Base-by-base conservation (phyloP, 2,797 vertebrate species). In the Lophotriccus pileatus region DNA sequence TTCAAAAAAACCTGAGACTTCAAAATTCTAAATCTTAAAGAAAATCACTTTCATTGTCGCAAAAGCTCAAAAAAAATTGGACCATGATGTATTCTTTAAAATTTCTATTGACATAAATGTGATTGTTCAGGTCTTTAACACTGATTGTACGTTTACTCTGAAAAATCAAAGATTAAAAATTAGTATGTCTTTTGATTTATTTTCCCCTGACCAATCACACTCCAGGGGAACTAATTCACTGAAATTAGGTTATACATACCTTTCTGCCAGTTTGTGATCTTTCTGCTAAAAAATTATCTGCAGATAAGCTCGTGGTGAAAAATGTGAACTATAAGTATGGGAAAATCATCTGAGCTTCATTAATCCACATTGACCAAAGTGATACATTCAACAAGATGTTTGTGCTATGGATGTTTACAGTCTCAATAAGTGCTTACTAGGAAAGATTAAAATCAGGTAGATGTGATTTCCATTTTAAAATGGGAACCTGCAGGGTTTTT, bases 161-260 rank as follows among this genome's bases (percentile, higher is more conserved):
- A 88, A 93, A 89, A 91, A 92, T 49, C 22, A 78, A 68, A 68
- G 17, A 80, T 60, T 73, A 68, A 85, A 90, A 78, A 88, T n/a
- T 8, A 34, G 13, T 47, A 60, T 20, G 36, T 2, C 1, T 14
- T 55, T 89, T 49, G 30, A 53, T 63, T 86, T 69, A 12, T 87
- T 82, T 77, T 77, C 16, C 12, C 39, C 17, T 76, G 39, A 84
- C 22, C 63, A 82, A 5, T 69, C 67, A 76, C 8, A 37, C 19
- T 16, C 21, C 58, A 47, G 56, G 63, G 13, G 37, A 89, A 64
- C 24, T 27, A 87, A 82, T 12, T 81, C 22, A 60, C 7, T 64
- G 58, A 59, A 88, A 81, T 58, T 72, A 50, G 6, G 3, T 79
- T 73, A 37, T 39, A 59, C 3, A 37, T 39, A 55, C 3, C 8